Evolutionary conservation across 2,113 vertebrate genomes (phyloP).

Genomic region (Numenius arquata): DNA sequence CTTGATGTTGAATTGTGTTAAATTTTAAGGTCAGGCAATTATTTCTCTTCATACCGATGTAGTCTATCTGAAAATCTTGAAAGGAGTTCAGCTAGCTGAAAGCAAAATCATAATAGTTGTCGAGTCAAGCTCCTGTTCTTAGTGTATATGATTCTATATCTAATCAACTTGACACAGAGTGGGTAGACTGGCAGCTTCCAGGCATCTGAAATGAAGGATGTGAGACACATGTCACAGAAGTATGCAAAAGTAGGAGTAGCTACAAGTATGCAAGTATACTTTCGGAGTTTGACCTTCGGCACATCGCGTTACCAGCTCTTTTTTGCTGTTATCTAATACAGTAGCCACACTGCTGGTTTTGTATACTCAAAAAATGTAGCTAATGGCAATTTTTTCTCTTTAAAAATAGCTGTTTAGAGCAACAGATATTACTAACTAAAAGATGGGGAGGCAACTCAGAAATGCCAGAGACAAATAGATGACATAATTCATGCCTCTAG

Average conservation of each 20-base stretch:
- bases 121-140: background rate
- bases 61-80: background rate
- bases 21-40: background rate
- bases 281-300: background rate
- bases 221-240: background rate
- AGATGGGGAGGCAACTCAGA: background rate
- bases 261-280: background rate
- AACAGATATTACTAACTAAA: background rate
- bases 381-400: background rate
- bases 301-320: background rate
- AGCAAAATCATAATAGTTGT: background rate
- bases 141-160: background rate
- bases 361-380: background rate
- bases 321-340: background rate
- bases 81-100: background rate
- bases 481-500: background rate
- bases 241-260: background rate
- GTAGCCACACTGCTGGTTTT: background rate
- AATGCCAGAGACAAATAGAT: background rate
- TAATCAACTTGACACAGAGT: background rate
- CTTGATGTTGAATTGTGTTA: background rate
- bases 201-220: background rate
- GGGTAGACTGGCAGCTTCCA: background rate
- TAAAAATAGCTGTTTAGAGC: background rate
- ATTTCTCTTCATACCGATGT: background rate